Evolutionary conservation across 2,888 invertebrate genomes (phyloP).

Genomic region (Nemoura dubitans): DNA sequence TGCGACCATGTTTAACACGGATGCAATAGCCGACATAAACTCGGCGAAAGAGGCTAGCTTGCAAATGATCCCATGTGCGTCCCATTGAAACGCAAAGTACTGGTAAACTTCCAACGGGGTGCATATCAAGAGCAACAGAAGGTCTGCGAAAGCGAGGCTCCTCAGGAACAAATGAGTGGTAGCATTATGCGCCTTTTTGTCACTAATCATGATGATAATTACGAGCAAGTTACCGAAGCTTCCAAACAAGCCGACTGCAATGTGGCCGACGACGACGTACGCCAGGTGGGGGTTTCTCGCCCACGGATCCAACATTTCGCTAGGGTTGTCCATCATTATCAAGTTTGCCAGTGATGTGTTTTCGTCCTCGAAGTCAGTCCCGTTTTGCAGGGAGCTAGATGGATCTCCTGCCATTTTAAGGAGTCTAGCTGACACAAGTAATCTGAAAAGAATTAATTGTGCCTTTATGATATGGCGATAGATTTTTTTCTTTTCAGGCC

Average conservation of each 20-base stretch:
- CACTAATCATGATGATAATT: slow-evolving; percentile 59
- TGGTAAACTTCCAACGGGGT: slow-evolving; percentile 61
- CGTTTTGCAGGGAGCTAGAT: not conserved
- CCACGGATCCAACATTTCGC: slow-evolving; percentile 57
- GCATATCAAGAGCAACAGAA: slow-evolving; percentile 61
- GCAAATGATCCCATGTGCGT: slow-evolving; percentile 60
- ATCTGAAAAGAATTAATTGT: no score
- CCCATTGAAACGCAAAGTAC: slow-evolving; percentile 60
- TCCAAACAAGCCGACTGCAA: slow-evolving; percentile 59
- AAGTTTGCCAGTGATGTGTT: no score
- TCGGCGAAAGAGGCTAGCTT: slow-evolving; percentile 62
- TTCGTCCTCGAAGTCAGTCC: no score
- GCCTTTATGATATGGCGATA: no score
- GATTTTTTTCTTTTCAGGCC: no score
- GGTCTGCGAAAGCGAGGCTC: slow-evolving; percentile 60
- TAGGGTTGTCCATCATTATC: slow-evolving; percentile 53
- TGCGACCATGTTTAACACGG: slow-evolving; percentile 63
- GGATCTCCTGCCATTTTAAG: not conserved
- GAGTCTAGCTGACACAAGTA: no score
- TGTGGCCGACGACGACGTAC: slow-evolving; percentile 56
- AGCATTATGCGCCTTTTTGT: slow-evolving; percentile 56
- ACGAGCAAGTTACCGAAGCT: slow-evolving; percentile 61
- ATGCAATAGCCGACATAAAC: slow-evolving; percentile 61
- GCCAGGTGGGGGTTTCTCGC: slow-evolving; percentile 55
- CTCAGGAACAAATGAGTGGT: slow-evolving; percentile 57